These are phyloP conservation scores for Hydropsyche betteni DNA, from an alignment of 2,888 invertebrate species.

Conservation along the genomic window DNA sequence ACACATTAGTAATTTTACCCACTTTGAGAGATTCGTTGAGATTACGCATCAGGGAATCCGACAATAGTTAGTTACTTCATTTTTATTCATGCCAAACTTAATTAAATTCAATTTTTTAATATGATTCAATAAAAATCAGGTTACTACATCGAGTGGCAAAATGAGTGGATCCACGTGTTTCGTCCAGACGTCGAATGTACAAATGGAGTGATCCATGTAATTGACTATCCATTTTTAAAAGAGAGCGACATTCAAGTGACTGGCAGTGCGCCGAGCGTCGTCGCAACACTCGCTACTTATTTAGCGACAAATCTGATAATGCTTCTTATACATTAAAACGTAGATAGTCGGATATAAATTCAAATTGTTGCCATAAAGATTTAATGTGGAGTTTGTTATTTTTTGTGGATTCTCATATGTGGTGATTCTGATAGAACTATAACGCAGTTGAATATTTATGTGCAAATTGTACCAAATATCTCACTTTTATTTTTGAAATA, in stretches of 20 bases:
- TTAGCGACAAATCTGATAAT: slow-evolving; percentile 33
- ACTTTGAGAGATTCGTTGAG: slow-evolving; percentile 77
- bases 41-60: slow-evolving; percentile 78
- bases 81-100: slow-evolving; percentile 5
- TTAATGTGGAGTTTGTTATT: slow-evolving; percentile 2
- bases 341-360: slow-evolving; percentile 15
- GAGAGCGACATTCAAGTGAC: slow-evolving; percentile 84
- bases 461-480: too few relatives aligned
- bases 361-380: slow-evolving; percentile 24
- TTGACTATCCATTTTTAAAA: slow-evolving; percentile 85
- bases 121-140: slow-evolving; percentile 62
- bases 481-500: too few relatives aligned
- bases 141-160: slow-evolving; percentile 86
- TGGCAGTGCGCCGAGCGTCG: slow-evolving; percentile 57
- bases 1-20: slow-evolving; percentile 73
- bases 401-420: too few relatives aligned
- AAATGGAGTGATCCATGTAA: slow-evolving; percentile 95
- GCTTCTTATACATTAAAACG: slow-evolving; percentile 23
- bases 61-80: slow-evolving; percentile 66
- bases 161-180: slow-evolving; percentile 82
- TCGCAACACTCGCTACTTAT: slow-evolving; percentile 37
- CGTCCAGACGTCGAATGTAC: slow-evolving; percentile 94
- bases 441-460: too few relatives aligned
- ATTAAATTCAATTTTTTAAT: not conserved
- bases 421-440: too few relatives aligned